Conservation (phyloP, 2,888 invertebrate species). For the Trachelus iudaicus region DNA sequence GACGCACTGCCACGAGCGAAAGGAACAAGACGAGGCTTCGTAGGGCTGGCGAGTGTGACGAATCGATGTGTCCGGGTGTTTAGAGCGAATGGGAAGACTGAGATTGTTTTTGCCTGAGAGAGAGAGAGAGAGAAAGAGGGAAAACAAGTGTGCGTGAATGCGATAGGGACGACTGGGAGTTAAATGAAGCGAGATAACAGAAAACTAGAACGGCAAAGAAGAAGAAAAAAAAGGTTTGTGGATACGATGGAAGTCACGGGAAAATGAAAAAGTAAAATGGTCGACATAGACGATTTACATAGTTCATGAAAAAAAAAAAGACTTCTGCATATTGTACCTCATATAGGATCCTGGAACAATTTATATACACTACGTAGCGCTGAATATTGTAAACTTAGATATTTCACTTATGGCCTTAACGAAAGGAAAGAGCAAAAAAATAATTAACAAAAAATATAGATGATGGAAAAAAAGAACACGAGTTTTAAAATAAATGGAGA, state of each 20-base stretch:
- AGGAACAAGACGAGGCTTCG: not conserved
- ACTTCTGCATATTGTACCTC: slow-evolving; percentile 42
- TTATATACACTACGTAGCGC: slow-evolving; percentile 48
- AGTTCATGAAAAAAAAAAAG: slow-evolving; percentile 25
- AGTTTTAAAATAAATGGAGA: slow-evolving; percentile 17
- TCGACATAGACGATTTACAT: not conserved
- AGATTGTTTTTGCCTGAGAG: too few species aligned
- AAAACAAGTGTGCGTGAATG: too few species aligned
- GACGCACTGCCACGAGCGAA: slow-evolving; percentile 35
- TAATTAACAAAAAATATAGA: slow-evolving; percentile 1
- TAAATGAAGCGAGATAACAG: slow-evolving; percentile 12
- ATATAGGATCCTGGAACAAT: slow-evolving; percentile 41
- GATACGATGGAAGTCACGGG: too few species aligned
- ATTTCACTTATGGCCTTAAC: slow-evolving; percentile 61
- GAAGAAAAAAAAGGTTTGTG: too few species aligned
- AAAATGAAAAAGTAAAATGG: too few species aligned
- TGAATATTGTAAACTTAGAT: slow-evolving; percentile 53
- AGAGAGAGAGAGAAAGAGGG: too few species aligned
- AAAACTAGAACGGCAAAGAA: slow-evolving; percentile 15
- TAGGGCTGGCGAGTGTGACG: too few species aligned
- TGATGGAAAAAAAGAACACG: slow-evolving; percentile 17
- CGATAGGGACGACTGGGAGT: not conserved
- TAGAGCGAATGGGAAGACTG: too few species aligned
- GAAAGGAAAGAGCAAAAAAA: slow-evolving; percentile 36
- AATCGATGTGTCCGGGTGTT: too few species aligned